These are phyloP conservation scores for Aldabrachelys gigantea DNA, from an alignment of 2,113 vertebrate species.

Conservation along the genomic window DNA sequence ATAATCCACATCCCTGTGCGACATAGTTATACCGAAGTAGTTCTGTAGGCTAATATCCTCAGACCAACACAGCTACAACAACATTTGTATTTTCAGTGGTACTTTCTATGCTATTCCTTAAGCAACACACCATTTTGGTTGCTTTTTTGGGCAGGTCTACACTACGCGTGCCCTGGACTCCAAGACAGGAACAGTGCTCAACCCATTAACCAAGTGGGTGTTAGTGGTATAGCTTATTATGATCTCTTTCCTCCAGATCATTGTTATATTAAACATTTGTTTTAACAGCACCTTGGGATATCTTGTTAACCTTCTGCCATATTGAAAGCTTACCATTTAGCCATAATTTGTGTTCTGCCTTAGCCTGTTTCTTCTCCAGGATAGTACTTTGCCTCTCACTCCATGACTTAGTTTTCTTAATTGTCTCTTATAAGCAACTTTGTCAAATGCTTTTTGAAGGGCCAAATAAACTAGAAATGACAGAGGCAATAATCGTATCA, in stretches of 20 bases:
- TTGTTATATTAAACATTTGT: not conserved
- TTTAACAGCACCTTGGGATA: not conserved
- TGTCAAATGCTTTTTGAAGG: not conserved
- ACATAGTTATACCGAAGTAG: not conserved
- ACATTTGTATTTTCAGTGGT: not conserved
- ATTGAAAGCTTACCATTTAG: not conserved
- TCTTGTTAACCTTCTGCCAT: not conserved
- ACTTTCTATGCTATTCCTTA: not conserved
- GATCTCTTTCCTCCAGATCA: not conserved
- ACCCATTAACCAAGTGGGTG: not conserved
- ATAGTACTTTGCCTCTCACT: not conserved
- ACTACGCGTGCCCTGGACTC: not conserved
- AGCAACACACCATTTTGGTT: not conserved
- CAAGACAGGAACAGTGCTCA: not conserved
- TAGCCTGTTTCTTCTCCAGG: not conserved
- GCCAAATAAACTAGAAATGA: not conserved
- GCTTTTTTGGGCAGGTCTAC: not conserved
- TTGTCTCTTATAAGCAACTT: not conserved
- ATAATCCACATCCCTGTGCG: no score
- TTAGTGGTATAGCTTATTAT: not conserved
- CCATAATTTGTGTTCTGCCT: not conserved
- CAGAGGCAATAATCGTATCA: not conserved
- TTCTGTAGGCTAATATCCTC: not conserved
- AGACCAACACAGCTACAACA: not conserved
- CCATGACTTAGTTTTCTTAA: not conserved